Evolutionary conservation across 35 echinoderm and acorn worm species (phyloP).

Genomic region (Chiridota heheva): DNA sequence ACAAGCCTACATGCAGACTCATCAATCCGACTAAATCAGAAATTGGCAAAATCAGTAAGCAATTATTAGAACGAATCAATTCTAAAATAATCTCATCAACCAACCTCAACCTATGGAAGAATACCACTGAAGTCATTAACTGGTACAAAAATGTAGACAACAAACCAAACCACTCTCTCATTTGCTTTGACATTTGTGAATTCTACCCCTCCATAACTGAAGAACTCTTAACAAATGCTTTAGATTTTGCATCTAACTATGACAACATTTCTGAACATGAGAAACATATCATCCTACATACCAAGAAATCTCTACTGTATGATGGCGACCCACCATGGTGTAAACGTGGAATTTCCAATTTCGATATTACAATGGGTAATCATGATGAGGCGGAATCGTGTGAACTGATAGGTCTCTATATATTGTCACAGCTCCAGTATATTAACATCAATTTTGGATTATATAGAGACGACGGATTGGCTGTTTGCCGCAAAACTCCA

Average conservation of each 20-base stretch:
- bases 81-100: neutral
- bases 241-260: neutral
- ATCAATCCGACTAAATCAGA: neutral
- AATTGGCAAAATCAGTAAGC: neutral
- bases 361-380: slow-evolving; percentile 25
- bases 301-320: neutral
- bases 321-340: neutral
- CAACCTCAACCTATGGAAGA: neutral
- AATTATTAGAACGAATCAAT: neutral
- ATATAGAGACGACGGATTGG: too few species aligned
- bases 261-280: neutral
- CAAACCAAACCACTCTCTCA: neutral
- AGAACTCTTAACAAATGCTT: neutral
- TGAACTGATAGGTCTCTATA: too few species aligned
- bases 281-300: neutral
- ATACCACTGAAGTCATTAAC: slow-evolving; percentile 3
- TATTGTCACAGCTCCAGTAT: too few species aligned
- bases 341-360: neutral
- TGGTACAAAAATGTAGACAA: slow-evolving; percentile 21
- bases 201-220: slow-evolving; percentile 28
- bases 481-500: too few species aligned
- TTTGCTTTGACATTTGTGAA: neutral
- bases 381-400: too few species aligned
- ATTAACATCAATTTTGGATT: too few species aligned
- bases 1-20: too few species aligned